Conservation (phyloP, 1,140 invertebrate species). For the Coenobita brevimanus region DNA sequence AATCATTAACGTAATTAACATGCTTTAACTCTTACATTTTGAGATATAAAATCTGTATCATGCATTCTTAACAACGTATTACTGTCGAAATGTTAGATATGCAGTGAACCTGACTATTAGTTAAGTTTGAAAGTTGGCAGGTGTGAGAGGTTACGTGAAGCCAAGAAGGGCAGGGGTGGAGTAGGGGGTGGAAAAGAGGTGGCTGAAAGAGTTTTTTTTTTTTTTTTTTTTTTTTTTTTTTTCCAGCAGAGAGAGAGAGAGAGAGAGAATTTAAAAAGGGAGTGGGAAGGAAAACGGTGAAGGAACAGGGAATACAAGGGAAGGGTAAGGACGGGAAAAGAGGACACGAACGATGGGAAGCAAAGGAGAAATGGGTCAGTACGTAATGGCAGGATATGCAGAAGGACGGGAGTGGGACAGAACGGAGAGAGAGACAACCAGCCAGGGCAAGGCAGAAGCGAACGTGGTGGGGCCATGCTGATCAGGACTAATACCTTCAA, state of each 20-base stretch:
- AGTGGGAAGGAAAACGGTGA: neutral
- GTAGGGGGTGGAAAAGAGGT: neutral
- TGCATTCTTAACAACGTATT: too few species aligned
- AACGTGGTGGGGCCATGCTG: too few species aligned
- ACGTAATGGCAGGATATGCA: neutral
- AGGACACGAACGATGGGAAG: neutral
- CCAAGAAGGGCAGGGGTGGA: neutral
- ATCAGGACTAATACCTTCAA: too few species aligned
- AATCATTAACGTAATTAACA: too few species aligned
- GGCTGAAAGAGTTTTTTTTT: too few species aligned
- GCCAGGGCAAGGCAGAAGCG: neutral
- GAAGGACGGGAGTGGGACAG: neutral
- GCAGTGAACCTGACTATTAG: too few species aligned
- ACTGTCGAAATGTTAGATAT: too few species aligned
- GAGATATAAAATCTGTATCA: too few species aligned
- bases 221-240: too few species aligned
- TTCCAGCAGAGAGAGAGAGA: neutral
- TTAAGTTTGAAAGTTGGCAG: too few species aligned
- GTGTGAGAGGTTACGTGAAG: too few species aligned
- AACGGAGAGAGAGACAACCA: conserved; percentile 1
- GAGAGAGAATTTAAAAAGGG: neutral
- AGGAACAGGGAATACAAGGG: neutral
- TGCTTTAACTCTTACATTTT: too few species aligned
- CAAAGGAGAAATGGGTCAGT: neutral
- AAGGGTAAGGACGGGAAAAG: neutral